Evolutionary conservation across 2,797 vertebrate genomes (phyloP), one percentile per base, ranked within the genome.

Genomic region (Gymnothorax reevesii): DNA sequence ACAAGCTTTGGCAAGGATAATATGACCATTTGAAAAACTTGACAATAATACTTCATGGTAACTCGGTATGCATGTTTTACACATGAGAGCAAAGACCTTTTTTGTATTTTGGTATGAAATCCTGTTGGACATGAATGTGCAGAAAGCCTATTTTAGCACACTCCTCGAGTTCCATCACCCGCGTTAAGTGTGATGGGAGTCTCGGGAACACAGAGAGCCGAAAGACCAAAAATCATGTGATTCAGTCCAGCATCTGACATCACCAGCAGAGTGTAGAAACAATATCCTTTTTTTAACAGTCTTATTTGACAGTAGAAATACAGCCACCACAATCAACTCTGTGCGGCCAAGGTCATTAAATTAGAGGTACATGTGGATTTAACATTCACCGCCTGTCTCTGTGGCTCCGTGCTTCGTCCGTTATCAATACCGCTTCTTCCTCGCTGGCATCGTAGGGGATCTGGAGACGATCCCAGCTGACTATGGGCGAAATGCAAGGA

Each of bases 121-220:
- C 7, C 59, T 4, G 33, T 20, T 80, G 42, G 77, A 55, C 17
- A 54, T 82, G 20, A 57, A 82, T 25, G 54, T 10, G 2, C 80
- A 55, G 20, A 54, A 7, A n/a, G 20, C 12, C 55, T 22, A 55
- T n/a, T 82, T 20, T n/a, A n/a, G 80, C 80, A 52, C n/a, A 82
- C 60, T 62, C 20, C 13, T 62, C 4, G 60, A 20, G 60, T 62
- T 83, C 82, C 55, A 83, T 83, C 82, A 83, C 82, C 27, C 20
- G 13, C 8, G 27, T 17, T 42, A 83, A 13, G 60, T 62, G 82
- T 57, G 4, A 33, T 33, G 59, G 42, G 57, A 42, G n/a, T 59
- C 33, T 42, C 33, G 33, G 33, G 33, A 42, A 42, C 82, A 13
- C 57, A 27, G 54, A 12, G 7, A 57, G 3, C 27, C 33, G 33